These are phyloP conservation scores for Scelioninae gen. 1 DNA, from an alignment of 2,888 invertebrate genomes.

Conservation along the genomic window DNA sequence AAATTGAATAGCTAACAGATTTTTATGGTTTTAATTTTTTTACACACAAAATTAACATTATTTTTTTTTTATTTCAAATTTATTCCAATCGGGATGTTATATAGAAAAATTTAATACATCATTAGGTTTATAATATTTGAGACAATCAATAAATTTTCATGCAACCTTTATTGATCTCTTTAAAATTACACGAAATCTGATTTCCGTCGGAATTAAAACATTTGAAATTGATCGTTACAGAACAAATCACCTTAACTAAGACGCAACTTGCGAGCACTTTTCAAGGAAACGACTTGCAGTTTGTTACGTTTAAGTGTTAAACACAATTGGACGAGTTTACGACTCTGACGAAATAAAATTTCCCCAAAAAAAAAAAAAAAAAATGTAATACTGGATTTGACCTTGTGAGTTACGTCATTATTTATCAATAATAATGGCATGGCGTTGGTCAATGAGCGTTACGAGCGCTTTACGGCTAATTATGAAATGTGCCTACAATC, in stretches of 20 bases:
- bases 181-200: conserved; percentile 1
- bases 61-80: too few species aligned
- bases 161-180: not conserved
- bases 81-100: too few species aligned
- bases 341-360: conserved; percentile 60
- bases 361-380: conserved; percentile 43
- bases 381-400: conserved; percentile 41
- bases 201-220: conserved; percentile 40
- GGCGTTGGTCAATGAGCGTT: conserved; percentile 56
- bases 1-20: too few species aligned
- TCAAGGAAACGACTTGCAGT: conserved; percentile 50
- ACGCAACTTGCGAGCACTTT: conserved; percentile 41
- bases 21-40: too few species aligned
- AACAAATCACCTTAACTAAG: conserved; percentile 24
- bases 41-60: too few species aligned
- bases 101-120: too few species aligned
- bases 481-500: conserved; percentile 58
- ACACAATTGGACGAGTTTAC: conserved; percentile 57
- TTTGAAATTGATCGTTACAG: conserved; percentile 30
- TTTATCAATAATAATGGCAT: conserved; percentile 61
- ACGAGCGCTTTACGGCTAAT: conserved; percentile 59
- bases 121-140: too few species aligned
- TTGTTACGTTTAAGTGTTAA: conserved; percentile 52
- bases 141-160: too few species aligned
- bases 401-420: conserved; percentile 63